These are phyloP conservation scores for Caenorhabditis panamensis DNA, from an alignment of 2,888 invertebrate genomes.

Conservation along the genomic window DNA sequence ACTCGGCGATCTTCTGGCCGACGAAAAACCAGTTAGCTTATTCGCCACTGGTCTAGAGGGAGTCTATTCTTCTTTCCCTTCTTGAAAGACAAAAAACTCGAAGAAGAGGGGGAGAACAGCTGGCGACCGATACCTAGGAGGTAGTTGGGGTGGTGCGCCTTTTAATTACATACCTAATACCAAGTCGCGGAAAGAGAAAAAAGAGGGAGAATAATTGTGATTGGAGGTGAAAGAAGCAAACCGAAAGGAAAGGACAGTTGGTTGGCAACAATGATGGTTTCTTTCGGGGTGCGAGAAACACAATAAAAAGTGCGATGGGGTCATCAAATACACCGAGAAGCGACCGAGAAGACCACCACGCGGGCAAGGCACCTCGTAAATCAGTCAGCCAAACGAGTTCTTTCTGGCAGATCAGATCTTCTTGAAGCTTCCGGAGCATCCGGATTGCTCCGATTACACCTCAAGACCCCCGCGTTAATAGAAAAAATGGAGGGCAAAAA, in stretches of 20 bases:
- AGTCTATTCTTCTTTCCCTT: slow-evolving; percentile 7
- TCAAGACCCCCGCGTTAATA: not conserved
- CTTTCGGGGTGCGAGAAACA: slow-evolving; percentile 28
- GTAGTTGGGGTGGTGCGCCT: slow-evolving; percentile 1
- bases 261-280: slow-evolving; percentile 16
- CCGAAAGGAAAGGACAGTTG: slow-evolving; percentile 36
- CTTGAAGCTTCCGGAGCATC: not conserved
- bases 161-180: slow-evolving; percentile 47
- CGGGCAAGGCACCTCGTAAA: slow-evolving; percentile 42
- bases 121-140: slow-evolving; percentile 7
- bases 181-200: slow-evolving; percentile 3
- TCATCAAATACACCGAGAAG: slow-evolving; percentile 25
- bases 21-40: slow-evolving; percentile 39
- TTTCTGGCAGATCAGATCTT: slow-evolving; percentile 1
- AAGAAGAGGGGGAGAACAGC: not conserved
- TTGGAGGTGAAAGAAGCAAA: slow-evolving; percentile 8
- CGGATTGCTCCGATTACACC: not conserved
- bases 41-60: too few relatives aligned
- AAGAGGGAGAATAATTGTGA: slow-evolving; percentile 24
- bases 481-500: slow-evolving; percentile 12
- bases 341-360: slow-evolving; percentile 29
- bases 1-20: not conserved
- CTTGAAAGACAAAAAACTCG: slow-evolving; percentile 12
- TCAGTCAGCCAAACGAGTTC: slow-evolving; percentile 40
- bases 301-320: slow-evolving; percentile 41